Evolutionary conservation across 2,888 invertebrate genomes (phyloP), one percentile per base, ranked within the genome.

Genomic region (Hyles lineata): DNA sequence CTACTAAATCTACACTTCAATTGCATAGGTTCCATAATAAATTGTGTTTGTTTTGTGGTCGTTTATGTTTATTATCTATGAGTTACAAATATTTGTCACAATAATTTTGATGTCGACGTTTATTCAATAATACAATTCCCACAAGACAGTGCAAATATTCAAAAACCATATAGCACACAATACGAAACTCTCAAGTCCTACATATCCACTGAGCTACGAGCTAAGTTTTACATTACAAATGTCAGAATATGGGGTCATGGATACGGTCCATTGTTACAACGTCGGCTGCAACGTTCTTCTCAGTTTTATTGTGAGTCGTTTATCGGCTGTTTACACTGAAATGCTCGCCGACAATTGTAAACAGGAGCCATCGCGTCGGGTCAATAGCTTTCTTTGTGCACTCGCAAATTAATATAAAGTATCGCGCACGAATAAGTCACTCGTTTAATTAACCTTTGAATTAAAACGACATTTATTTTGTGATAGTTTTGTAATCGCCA

Each of bases 241-340:
- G 60, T 25, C 25, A 60, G 25, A 25, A 25, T 60, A 23, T 25
- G 25, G 60, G 60, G 23, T 60, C 25, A 43, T 67, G 43, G 43
- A 50, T 23, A 35, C 17, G n/a, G 15, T n/a, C 63, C 43, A 67
- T 67, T 70, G 52, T 52, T 21, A 61, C 35, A 61, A 9, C 69
- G 63, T 71, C 71, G 61, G 21, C 71, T 55, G 52, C 74, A 67
- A 55, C 61, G 43, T 62, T 67, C 67, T 17, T 67, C 50, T 35
- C 52, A 70, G 50, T 74, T 70, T 62, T 73, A 67, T 43, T 70
- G 23, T 60, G 50, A 62, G 73, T 35, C 84, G 55, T 55, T 55
- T 89, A 89, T 90, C 89, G 71, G 74, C 62, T 61, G 77, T 87
- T 89, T 76, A 86, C 89, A 82, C 78, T 76, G 77, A 78, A 78